A percentile compares a stretch with the other conserved stretches of the same genome.
These are phyloP conservation scores for Spongia lamella DNA, from an alignment of 37 sponge, comb jelly and placozoan genomes.

Conservation along the genomic window DNA sequence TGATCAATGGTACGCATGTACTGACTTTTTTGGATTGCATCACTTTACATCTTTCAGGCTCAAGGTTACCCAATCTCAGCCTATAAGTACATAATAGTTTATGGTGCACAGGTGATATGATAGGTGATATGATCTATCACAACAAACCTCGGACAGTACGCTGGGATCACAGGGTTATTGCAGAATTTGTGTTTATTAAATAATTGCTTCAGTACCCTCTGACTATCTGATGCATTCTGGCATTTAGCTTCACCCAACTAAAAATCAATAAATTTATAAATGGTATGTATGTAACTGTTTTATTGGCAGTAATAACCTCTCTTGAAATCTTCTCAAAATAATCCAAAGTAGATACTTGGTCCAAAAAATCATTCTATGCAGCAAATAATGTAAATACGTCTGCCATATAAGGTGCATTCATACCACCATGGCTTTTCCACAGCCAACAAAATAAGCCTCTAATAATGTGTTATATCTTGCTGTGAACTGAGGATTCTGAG, in stretches of 20 bases:
- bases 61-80: constrained; percentile 25
- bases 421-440: constrained; percentile 51
- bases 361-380: too few relatives aligned
- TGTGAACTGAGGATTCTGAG: constrained; percentile 48
- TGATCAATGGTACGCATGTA: neutral
- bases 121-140: too few relatives aligned
- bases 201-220: constrained; percentile 8
- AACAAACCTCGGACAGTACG: constrained; percentile 59
- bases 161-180: constrained; percentile 30
- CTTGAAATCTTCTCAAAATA: too few relatives aligned
- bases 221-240: constrained; percentile 3
- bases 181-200: neutral
- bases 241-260: too few relatives aligned
- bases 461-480: constrained; percentile 40
- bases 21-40: constrained; percentile 58
- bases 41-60: constrained; percentile 51
- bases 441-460: constrained; percentile 63
- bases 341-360: too few relatives aligned
- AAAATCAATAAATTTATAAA: too few relatives aligned
- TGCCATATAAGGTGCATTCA: neutral
- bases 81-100: neutral
- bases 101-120: too few relatives aligned
- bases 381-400: neutral
- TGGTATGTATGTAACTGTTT: too few relatives aligned
- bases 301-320: too few relatives aligned